Percentiles rank a stretch among this genome's conserved stretches.
Evolutionary conservation across 2,113 vertebrate genomes (phyloP).

Genomic region (Archocentrus centrarchus): DNA sequence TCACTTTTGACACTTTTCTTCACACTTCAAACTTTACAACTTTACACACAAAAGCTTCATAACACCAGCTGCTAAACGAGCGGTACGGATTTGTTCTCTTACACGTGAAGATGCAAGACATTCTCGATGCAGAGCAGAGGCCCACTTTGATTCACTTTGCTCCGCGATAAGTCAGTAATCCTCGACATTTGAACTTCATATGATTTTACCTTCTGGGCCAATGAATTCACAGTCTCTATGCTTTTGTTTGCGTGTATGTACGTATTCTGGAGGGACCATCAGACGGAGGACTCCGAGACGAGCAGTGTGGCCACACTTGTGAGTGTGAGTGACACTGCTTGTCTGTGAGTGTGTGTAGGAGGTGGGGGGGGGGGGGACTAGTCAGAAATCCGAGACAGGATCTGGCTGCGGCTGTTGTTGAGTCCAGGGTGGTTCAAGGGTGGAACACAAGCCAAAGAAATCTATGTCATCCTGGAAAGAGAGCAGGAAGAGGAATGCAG

Average conservation of each 20-base stretch:
- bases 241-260: conserved; percentile 60
- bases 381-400: conserved; percentile 68
- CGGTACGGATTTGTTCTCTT: conserved; percentile 35
- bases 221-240: conserved; percentile 56
- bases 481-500: conserved; percentile 59
- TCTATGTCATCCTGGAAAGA: conserved; percentile 75
- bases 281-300: conserved; percentile 42
- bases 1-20: conserved; percentile 50
- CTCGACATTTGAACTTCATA: conserved; percentile 69
- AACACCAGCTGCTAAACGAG: conserved; percentile 40
- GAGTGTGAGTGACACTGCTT: conserved; percentile 26
- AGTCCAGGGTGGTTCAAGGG: conserved; percentile 69
- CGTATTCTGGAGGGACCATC: conserved; percentile 54
- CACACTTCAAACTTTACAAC: conserved; percentile 36
- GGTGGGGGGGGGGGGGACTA: conserved; percentile 5
- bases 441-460: conserved; percentile 69
- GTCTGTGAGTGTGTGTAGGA: neutral
- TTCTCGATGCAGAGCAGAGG: conserved; percentile 42
- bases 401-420: conserved; percentile 63
- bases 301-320: conserved; percentile 28
- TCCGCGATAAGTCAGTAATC: conserved; percentile 34
- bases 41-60: conserved; percentile 69
- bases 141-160: conserved; percentile 48
- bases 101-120: conserved; percentile 46
- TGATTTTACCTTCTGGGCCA: conserved; percentile 53